Evolutionary conservation across 2,797 vertebrate species (phyloP), one percentile per base, ranked within the genome.

Genomic region (Austrolebias charrua): DNA sequence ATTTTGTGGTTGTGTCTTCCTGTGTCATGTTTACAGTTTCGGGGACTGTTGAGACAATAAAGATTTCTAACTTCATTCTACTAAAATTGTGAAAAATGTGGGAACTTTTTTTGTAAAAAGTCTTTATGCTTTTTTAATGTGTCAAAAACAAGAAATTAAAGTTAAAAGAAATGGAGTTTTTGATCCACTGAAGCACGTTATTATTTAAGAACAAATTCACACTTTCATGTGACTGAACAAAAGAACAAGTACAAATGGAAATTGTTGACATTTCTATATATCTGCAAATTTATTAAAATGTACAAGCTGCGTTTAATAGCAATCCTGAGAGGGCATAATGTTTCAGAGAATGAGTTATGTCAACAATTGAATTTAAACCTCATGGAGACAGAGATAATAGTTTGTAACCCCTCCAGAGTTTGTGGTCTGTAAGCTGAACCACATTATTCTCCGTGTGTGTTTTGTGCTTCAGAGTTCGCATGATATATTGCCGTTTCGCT

Each of bases 291-390:
- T 24, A 24, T 24, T 24, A 24, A 24, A 24, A 24, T 3, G 3
- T 24, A 19, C 10, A 12, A 51, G 18, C 40, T 60, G 44, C 55
- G 18, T 54, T 18, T 48, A 53, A 47, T 51, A 46, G 24, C 18
- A 14, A 46, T 10, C 40, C 15, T 40, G 8, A 42, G 52, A 48
- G 54, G 53, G 65, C 48, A 15, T 55, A 55, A 51, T 19, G 49
- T 79, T 81, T 80, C 62, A n/a, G 20, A 78, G 76, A 84, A 80
- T 40, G 48, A 79, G 77, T 79, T 75, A 58, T 77, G 66, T 84
- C 75, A 85, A 83, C 75, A 86, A 66, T 78, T 69, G 66, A 58
- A 76, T 73, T 71, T 85, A 79, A 83, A 86, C 75, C 79, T 78
- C 63, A 66, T 70, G 69, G 75, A 82, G 76, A 78, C 70, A 60